Evolutionary conservation across 1,140 invertebrate genomes (phyloP), one percentile per base, ranked within the genome.

Genomic region (Drosophila malerkotliana): DNA sequence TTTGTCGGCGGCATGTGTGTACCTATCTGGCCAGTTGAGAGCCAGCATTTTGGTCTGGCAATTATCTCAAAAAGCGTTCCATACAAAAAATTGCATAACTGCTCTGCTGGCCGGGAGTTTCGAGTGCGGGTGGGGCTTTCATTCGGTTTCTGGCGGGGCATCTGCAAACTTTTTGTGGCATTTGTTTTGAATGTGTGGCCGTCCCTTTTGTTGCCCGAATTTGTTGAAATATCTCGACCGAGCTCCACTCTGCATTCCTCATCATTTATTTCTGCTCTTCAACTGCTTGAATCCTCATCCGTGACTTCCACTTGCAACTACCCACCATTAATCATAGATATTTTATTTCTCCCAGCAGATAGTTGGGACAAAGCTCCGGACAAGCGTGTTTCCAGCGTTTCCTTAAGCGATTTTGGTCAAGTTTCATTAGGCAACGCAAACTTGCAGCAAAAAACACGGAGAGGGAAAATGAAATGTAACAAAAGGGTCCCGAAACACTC

Each of bases 381-480:
- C 21, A 21, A 21, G 82, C 78, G 80, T 84, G 77, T 83, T 85
- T 85, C 52, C 68, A 85, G 72, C 77, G 82, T 85, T 85, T 85
- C 82, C 69, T 87, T 77, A 74, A 85, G 82, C 82, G 82, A 57
- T 76, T 76, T 77, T 74, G 81, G 57, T 85, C 81, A 87, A 78
- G 74, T 85, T 87, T 85, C 82, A 85, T 87, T 78, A 87, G 57
- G 62, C 64, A 78, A 71, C 57, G 61, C 64, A 78, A 85, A 85
- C 78, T 85, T 81, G 77, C 61, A 77, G 60, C 59, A 49, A n/a
- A 63, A 59, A 64, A 67, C 28, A 39, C 30, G 63, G 28, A 72
- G 37, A 32, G 10, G 9, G 4, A 32, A 37, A 32, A 44, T n/a
- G 49, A 4, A 32, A 12, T 21, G 52, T 62, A 48, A 58, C 63